Base-by-base conservation (phyloP, 2,113 vertebrate species). In the Ammodramus savannarum region DNA sequence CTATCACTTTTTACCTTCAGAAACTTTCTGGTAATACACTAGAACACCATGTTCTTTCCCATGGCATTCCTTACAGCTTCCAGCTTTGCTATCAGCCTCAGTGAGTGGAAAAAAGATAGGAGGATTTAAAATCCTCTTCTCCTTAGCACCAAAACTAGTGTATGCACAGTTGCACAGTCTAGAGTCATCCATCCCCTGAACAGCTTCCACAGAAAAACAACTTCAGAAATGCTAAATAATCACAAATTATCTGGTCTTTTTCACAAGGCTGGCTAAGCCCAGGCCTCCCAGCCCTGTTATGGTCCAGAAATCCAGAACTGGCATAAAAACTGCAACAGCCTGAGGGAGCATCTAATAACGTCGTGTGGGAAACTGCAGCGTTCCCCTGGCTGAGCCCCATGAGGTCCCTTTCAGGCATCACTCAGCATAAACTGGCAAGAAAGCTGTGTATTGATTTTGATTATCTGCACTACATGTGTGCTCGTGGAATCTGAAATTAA, bases 191-290 rank as follows among this genome's bases (percentile, higher is more conserved):
- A 66, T 43, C 61, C 67, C 51, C 57, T 71, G 29, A 89, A 55
- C 11, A 63, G 34, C 41, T 78, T 75, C 66, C 51, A 78, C 29
- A 63, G 85, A 85, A 81, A 74, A 69, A 22, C 61, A 74, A 32
- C 20, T 79, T 82, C 62, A 48, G 61, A 81, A 87, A 87, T 78
- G 32, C 51, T 58, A 62, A 86, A 61, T 32, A 62, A 87, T 71
- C 15, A 32, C 66, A 68, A 79, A 85, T 59, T 31, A 63, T 31
- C 34, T 38, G 18, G 5, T 82, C 5, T 63, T 68, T 68, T 38
- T 62, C 57, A 15, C 6, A 38, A 43, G 52, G 22, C 34, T 83
- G 29, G 31, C 52, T 67, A 59, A 85, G 43, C 6, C 20, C 38
- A 29, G 23, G 55, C 36, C 34, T 90, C 62, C 9, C 68, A 66